These are phyloP conservation scores for Drosophila azteca DNA, from an alignment of 1,140 invertebrate genomes.

Conservation along the genomic window DNA sequence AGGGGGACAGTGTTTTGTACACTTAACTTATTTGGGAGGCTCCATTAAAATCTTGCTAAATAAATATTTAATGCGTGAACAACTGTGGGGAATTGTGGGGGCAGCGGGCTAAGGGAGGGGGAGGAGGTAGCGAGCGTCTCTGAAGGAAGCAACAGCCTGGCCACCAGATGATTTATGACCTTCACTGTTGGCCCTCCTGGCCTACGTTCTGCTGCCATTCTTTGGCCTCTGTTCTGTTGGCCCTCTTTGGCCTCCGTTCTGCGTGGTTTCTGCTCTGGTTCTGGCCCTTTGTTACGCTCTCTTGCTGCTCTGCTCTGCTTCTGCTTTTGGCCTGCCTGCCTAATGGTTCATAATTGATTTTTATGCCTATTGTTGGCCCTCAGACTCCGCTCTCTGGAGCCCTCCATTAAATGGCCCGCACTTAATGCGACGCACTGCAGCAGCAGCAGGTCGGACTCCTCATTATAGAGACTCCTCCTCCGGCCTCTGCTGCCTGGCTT, in stretches of 20 bases:
- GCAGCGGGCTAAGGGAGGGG: not conserved
- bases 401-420: conserved; percentile 65
- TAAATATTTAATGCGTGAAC: conserved; percentile 80
- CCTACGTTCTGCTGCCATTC: not conserved
- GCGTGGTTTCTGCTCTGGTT: conserved; percentile 4
- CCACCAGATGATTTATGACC: conserved; percentile 72
- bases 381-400: conserved; percentile 17
- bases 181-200: conserved; percentile 31
- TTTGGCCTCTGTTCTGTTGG: not conserved
- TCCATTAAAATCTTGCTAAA: conserved; percentile 80
- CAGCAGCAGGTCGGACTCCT: conserved; percentile 2
- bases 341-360: conserved; percentile 81
- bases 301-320: conserved; percentile 20
- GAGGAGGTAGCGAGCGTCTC: not conserved
- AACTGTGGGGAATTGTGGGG: conserved; percentile 46
- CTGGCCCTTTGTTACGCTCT: conserved; percentile 31
- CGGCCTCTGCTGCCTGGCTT: not conserved
- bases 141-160: conserved; percentile 62
- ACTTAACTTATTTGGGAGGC: conserved; percentile 68
- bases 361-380: conserved; percentile 74
- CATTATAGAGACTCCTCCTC: not conserved
- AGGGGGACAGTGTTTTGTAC: conserved; percentile 49
- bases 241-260: not conserved
- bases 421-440: conserved; percentile 73
- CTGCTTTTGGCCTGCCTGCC: conserved; percentile 32